Evolutionary conservation across 2,113 vertebrate species (phyloP).

Genomic region (Laticauda laticaudata): DNA sequence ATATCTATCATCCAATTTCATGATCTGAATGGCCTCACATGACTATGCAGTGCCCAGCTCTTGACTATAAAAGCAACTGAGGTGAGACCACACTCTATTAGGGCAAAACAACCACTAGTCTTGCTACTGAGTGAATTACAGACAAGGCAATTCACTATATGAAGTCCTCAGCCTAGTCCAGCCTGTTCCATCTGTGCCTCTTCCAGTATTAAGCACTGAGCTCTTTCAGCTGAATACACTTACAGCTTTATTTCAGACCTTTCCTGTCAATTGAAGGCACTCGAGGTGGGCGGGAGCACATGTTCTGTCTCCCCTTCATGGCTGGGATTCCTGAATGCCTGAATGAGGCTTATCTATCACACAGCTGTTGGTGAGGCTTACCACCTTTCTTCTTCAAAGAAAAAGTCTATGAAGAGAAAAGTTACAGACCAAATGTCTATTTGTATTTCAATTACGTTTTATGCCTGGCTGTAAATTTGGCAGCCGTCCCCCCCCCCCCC

Average conservation of each 20-base stretch:
- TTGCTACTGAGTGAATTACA: neutral
- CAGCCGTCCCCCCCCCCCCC: neutral
- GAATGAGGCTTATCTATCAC: neutral
- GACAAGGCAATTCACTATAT: neutral
- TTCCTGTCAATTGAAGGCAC: neutral
- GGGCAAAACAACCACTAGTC: neutral
- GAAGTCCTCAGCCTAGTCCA: neutral
- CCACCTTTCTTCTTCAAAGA: neutral
- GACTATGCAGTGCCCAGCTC: neutral
- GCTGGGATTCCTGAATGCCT: neutral
- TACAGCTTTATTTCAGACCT: neutral
- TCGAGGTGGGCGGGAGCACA: neutral
- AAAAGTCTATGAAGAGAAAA: neutral
- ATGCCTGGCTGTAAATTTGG: neutral
- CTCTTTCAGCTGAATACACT: neutral
- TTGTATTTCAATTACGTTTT: neutral
- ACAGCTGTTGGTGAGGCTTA: neutral
- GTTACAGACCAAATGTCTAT: neutral
- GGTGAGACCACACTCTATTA: neutral
- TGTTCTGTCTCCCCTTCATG: slow-evolving; percentile 3
- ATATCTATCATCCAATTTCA: neutral
- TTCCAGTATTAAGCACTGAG: neutral
- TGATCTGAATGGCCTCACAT: neutral
- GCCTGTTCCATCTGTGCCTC: neutral
- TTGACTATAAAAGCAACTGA: neutral